phyloP scores from a whole-genome alignment of 2,113 vertebrate species.

The Hydrochoerus hydrochaeris region DNA sequence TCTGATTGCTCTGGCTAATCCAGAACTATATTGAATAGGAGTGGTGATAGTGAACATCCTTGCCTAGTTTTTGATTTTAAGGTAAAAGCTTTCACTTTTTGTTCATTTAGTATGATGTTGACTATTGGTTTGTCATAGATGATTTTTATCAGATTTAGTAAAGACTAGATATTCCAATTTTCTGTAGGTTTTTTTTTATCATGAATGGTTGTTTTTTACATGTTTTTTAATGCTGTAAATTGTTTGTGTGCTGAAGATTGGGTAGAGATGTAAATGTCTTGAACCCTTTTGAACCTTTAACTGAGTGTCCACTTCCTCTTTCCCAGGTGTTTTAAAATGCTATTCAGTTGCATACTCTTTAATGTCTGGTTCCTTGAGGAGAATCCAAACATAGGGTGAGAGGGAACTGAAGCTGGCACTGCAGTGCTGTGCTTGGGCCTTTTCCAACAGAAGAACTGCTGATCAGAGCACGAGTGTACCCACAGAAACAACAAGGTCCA shows the following conservation, averaged over 20 bases:
- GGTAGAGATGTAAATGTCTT: not conserved
- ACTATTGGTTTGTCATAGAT: too few species aligned
- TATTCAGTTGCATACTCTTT: not conserved
- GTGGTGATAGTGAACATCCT: too few species aligned
- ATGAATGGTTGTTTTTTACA: too few species aligned
- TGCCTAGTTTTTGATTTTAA: too few species aligned
- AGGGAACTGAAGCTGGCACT: not conserved
- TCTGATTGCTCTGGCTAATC: too few species aligned
- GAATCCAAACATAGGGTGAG: not conserved
- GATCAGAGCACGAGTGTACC: not conserved
- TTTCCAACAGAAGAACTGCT: not conserved
- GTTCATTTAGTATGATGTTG: too few species aligned
- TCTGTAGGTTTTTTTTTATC: too few species aligned
- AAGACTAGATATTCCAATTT: too few species aligned
- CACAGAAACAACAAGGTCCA: not conserved
- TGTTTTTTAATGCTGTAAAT: not conserved
- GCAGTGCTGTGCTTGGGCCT: rapidly evolving
- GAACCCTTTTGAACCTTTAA: not conserved
- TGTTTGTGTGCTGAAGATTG: not conserved
- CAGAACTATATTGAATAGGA: too few species aligned
- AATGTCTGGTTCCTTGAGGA: not conserved
- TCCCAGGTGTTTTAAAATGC: not conserved
- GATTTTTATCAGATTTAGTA: too few species aligned
- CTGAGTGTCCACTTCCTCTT: not conserved
- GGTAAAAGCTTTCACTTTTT: too few species aligned